phyloP scores from a whole-genome alignment of 2,888 invertebrate species.

The Odontomyia ornata region DNA sequence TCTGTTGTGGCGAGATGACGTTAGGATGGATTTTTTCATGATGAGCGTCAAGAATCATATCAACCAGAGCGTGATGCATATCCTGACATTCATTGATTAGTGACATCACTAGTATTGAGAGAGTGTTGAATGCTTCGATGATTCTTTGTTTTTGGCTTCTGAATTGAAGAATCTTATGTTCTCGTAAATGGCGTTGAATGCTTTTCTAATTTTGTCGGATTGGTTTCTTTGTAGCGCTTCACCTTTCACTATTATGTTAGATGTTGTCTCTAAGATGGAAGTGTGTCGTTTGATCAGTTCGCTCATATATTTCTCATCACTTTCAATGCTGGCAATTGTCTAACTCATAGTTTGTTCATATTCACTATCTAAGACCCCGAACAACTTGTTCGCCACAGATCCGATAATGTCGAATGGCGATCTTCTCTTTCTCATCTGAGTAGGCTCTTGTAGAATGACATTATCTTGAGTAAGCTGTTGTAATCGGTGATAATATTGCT shows the following conservation, averaged over 20 bases:
- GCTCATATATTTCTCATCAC: background rate
- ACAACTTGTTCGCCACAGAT: constrained; percentile 3
- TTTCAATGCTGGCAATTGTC: background rate
- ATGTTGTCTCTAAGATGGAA: background rate
- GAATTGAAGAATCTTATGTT: background rate
- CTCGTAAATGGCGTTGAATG: background rate
- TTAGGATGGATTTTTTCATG: background rate
- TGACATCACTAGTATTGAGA: background rate
- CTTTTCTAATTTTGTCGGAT: background rate
- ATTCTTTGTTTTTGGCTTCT: background rate
- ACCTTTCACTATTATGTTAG: background rate
- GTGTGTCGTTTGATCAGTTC: constrained; percentile 1
- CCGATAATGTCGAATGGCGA: constrained; percentile 28
- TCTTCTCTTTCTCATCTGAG: background rate
- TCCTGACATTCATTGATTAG: background rate
- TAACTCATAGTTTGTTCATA: background rate
- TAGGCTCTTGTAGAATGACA: background rate
- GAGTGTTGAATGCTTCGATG: background rate
- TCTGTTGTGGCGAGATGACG: background rate
- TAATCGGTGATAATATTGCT: background rate
- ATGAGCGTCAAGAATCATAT: background rate
- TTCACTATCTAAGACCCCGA: constrained; percentile 19
- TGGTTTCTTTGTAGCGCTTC: background rate
- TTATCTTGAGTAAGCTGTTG: background rate
- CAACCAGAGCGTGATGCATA: background rate